Conservation (phyloP, 2,113 vertebrate genomes). For the Leptodactylus fuscus region DNA sequence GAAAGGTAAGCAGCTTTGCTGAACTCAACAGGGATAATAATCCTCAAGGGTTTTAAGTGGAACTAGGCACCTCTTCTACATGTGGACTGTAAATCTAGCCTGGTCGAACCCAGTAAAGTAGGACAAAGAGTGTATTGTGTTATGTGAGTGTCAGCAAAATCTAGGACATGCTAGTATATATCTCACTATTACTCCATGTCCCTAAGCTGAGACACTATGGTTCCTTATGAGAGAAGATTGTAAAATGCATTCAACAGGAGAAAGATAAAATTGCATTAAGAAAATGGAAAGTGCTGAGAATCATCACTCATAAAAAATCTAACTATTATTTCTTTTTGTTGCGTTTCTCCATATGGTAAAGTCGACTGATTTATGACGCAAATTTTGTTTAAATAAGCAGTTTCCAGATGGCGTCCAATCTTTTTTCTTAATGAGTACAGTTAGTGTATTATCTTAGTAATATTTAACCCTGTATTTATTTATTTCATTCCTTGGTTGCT, state of each 20-base stretch:
- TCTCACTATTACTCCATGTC: conserved; percentile 38
- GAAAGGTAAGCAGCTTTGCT: conserved; percentile 84
- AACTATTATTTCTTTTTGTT: background rate
- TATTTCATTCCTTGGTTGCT: background rate
- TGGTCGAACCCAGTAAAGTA: conserved; percentile 77
- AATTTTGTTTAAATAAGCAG: conserved; percentile 12
- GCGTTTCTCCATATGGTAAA: background rate
- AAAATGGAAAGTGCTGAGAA: conserved; percentile 8
- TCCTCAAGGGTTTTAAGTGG: conserved; percentile 81
- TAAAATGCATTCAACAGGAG: conserved; percentile 49
- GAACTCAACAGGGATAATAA: conserved; percentile 85
- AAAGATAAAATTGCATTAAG: background rate
- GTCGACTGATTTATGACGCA: background rate
- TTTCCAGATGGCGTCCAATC: conserved; percentile 3
- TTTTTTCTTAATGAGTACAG: conserved; percentile 11
- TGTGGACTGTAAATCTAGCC: conserved; percentile 74
- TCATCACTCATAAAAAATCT: background rate
- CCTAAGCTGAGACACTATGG: conserved; percentile 36
- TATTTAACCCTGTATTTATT: background rate
- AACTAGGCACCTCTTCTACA: conserved; percentile 75
- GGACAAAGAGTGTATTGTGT: conserved; percentile 74
- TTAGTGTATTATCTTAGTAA: background rate
- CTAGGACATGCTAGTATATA: conserved; percentile 62
- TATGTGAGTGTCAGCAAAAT: conserved; percentile 79
- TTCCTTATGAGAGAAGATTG: conserved; percentile 13